Evolutionary conservation across 2,888 invertebrate genomes (phyloP).

Genomic region (Mesorhabditis belari): DNA sequence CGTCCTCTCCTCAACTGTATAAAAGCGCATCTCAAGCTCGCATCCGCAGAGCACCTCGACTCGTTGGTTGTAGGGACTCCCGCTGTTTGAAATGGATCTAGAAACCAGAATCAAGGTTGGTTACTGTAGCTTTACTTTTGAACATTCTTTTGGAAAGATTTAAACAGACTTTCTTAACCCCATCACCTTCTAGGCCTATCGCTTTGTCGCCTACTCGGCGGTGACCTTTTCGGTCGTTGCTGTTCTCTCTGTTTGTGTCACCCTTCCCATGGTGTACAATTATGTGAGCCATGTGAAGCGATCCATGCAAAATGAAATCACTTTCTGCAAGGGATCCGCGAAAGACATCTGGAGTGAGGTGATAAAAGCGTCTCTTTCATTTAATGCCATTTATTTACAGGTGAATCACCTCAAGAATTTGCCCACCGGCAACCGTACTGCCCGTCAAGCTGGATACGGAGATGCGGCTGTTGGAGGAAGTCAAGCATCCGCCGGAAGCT

Average conservation of each 20-base stretch:
- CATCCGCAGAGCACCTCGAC: not conserved
- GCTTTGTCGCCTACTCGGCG: slow-evolving; percentile 19
- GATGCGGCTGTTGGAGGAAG: slow-evolving; percentile 18
- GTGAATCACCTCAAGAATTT: slow-evolving; percentile 21
- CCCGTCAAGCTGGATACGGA: slow-evolving; percentile 32
- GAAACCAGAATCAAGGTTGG: not conserved
- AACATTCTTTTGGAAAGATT: not conserved
- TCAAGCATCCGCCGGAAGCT: slow-evolving; percentile 13
- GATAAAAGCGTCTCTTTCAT: slow-evolving; percentile 5
- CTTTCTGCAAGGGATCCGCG: slow-evolving; percentile 48
- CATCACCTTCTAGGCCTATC: not conserved
- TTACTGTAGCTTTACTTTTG: not conserved
- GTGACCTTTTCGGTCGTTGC: slow-evolving; percentile 23
- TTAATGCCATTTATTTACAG: not conserved
- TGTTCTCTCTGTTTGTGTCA: slow-evolving; percentile 26
- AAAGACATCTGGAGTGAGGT: slow-evolving; percentile 47
- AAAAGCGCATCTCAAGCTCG: not conserved
- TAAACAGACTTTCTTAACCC: not conserved
- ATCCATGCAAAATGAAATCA: slow-evolving; percentile 48
- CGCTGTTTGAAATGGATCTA: not conserved
- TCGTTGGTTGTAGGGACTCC: too few species aligned
- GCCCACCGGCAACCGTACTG: slow-evolving; percentile 30
- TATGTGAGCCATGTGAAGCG: slow-evolving; percentile 47
- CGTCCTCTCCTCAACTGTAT: too few species aligned
- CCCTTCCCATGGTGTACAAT: slow-evolving; percentile 52